Evolutionary conservation across 2,797 vertebrate genomes (phyloP).

Genomic region (Muscicapa comitata): DNA sequence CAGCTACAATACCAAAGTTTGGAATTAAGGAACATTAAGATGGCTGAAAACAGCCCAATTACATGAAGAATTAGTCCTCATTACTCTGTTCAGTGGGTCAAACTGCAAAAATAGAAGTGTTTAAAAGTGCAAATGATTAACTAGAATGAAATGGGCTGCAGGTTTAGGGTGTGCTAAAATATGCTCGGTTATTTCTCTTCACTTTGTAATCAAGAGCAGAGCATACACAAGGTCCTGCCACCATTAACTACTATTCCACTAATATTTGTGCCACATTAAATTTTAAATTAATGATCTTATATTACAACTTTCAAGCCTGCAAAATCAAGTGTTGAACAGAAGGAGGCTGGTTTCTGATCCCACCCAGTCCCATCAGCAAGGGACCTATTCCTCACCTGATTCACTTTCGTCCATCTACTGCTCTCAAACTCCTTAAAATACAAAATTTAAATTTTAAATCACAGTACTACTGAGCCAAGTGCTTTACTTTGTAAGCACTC

Average conservation of each 20-base stretch:
- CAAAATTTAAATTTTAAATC: not conserved
- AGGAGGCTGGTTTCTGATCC: not conserved
- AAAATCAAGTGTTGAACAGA: not conserved
- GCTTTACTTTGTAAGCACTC: not conserved
- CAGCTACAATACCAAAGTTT: not conserved
- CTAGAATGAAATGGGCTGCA: not conserved
- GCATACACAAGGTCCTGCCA: not conserved
- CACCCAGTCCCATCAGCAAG: not conserved
- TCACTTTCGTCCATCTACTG: not conserved
- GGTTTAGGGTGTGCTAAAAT: not conserved
- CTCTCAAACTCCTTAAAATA: not conserved
- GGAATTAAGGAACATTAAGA: not conserved
- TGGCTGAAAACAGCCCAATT: not conserved
- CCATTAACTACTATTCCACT: not conserved
- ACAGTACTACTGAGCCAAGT: not conserved
- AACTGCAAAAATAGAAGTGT: not conserved
- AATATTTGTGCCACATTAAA: not conserved
- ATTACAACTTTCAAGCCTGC: not conserved
- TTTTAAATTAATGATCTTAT: not conserved
- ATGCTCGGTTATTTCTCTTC: not conserved
- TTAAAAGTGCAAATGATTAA: not conserved
- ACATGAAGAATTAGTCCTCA: not conserved
- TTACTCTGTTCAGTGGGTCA: not conserved
- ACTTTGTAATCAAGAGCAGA: rapidly evolving
- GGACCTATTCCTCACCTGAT: not conserved